phyloP scores from a whole-genome alignment of 2,113 vertebrate species.

The Tragulus kanchil region DNA sequence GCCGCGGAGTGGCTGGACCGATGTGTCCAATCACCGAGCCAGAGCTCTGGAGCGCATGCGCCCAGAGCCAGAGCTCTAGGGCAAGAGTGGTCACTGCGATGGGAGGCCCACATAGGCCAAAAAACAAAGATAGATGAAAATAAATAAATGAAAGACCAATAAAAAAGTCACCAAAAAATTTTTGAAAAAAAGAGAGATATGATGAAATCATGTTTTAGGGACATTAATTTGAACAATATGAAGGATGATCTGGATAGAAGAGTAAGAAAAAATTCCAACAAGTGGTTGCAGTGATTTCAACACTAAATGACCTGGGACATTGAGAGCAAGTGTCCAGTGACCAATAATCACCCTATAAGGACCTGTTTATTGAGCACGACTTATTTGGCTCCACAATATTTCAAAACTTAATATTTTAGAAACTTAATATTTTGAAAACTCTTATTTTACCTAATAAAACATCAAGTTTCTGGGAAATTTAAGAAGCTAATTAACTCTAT shows the following conservation, averaged over 20 bases:
- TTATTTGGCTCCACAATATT: background rate
- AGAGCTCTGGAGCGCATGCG: too few relatives aligned
- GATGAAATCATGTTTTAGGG: background rate
- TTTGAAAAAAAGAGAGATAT: background rate
- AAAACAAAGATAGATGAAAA: too few relatives aligned
- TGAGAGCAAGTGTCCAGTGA: background rate
- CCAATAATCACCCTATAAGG: background rate
- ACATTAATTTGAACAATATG: background rate
- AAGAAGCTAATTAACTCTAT: background rate
- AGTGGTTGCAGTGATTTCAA: background rate
- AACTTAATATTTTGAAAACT: background rate
- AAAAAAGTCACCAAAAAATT: too few relatives aligned
- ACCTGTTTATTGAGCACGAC: fast-evolving
- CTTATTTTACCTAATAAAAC: background rate
- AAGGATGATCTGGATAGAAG: background rate
- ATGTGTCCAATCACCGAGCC: too few relatives aligned
- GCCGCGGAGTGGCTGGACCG: too few relatives aligned
- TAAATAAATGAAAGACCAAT: too few relatives aligned
- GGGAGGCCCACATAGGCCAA: too few relatives aligned
- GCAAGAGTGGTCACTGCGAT: too few relatives aligned
- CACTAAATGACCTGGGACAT: background rate
- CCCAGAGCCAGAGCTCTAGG: too few relatives aligned
- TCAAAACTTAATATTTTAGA: constrained; percentile 4
- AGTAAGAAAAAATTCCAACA: background rate
- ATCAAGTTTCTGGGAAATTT: background rate